phyloP scores from a whole-genome alignment of 2,797 vertebrate genomes.

The Scolopax rusticola region DNA sequence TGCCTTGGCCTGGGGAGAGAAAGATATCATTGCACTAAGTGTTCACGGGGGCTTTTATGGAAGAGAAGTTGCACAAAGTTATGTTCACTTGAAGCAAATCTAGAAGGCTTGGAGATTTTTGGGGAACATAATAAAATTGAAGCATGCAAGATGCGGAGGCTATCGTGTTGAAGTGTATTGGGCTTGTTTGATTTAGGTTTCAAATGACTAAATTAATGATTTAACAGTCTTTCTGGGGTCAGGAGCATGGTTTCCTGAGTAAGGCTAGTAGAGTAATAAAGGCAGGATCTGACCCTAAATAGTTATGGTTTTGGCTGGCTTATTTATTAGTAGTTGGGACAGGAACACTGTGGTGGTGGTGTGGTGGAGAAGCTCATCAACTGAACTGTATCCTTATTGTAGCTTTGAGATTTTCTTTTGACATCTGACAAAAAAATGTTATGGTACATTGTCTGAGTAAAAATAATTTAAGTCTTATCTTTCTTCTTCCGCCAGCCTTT shows the following conservation, averaged over 20 bases:
- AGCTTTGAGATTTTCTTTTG: not conserved
- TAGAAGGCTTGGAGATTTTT: not conserved
- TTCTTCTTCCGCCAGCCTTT: not conserved
- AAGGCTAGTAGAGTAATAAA: not conserved
- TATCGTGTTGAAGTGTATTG: not conserved
- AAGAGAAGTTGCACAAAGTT: not conserved
- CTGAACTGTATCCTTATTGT: not conserved
- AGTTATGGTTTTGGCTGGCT: not conserved
- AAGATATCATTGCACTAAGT: not conserved
- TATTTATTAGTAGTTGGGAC: not conserved
- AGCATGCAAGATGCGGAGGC: not conserved
- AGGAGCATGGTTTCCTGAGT: not conserved
- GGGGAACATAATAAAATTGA: not conserved
- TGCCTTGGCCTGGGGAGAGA: not conserved
- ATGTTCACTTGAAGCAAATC: not conserved
- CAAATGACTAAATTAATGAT: not conserved
- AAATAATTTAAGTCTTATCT: not conserved
- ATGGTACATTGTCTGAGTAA: not conserved
- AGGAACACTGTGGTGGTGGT: not conserved
- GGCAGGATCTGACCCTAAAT: not conserved
- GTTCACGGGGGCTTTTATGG: not conserved
- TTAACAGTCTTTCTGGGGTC: not conserved
- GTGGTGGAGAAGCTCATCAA: not conserved
- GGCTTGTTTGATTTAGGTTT: not conserved
- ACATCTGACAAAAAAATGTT: not conserved